Evolutionary conservation across 37 sponge, comb jelly and placozoan species (phyloP), one percentile per base, ranked within the genome.

Genomic region (Hormiphora californensis): DNA sequence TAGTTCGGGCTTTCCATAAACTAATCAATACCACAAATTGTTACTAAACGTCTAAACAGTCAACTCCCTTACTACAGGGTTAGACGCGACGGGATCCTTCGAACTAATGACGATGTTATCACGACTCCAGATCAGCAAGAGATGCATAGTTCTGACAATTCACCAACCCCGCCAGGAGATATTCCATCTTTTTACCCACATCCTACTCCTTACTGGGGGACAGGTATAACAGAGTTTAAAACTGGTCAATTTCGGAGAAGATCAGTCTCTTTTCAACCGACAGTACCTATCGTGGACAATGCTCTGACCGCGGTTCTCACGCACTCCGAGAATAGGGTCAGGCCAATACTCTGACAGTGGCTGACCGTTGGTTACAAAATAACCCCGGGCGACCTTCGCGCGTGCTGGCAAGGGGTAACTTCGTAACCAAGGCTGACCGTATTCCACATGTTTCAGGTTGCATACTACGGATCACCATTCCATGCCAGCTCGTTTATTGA

Each of bases 81-180:
- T 86, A 23, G 32, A 63, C 54, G 91, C 93, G 28, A 54, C 87
- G 15, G 57, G 91, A 0, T 91, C 93, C 0, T 46, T 81, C 59
- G 93, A 93, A 28, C 87, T 93, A 12, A 88, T 95, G 54, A 87
- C 89, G 85, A 89, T 87, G 28, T 89, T 95, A 40, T 68, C 88
- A 85, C 49, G 43, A 54, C 63, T 95, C 78, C 90, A 90, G 0
- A 89, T 88, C 11, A 90, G 89, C 49, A 92, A 91, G 5, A 59
- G 92, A 5, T 88, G 89, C 30, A 89, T 95, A 19, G 87, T 95
- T 0, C 89, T 95, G n/a, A 95, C 95, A 35, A 95, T 95, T 44
- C 95, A 95, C 40, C 95, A 95, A 61, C 95, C 95, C 11, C 85
- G 95, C 15, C 87, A 90, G 31, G 93, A 95, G 68, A 93, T 95